phyloP scores from a whole-genome alignment of 2,888 invertebrate genomes.

The Gortyna flavago region DNA sequence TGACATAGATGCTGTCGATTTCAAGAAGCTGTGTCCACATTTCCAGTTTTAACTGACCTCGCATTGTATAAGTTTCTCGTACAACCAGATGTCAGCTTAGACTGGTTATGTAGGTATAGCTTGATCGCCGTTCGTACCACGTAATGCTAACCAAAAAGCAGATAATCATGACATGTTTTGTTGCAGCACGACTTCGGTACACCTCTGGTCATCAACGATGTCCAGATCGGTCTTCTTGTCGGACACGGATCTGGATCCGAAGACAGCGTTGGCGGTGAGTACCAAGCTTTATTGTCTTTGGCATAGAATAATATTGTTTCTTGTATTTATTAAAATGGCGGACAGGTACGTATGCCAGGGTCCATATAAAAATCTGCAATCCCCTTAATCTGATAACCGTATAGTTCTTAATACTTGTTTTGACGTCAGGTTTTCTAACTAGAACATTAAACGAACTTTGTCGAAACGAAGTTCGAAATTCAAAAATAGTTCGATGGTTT shows the following conservation, averaged over 20 bases:
- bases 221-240: conserved; percentile 72
- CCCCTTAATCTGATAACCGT: neutral
- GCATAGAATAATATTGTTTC: neutral
- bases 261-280: conserved; percentile 60
- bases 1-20: too few relatives aligned
- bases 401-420: too few relatives aligned
- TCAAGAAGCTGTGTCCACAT: too few relatives aligned
- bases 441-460: neutral
- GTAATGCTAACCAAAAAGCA: neutral
- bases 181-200: conserved; percentile 80
- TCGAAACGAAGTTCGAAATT: neutral
- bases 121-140: too few relatives aligned
- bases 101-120: too few relatives aligned
- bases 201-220: conserved; percentile 73
- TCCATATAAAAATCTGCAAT: neutral
- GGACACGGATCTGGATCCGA: conserved; percentile 39
- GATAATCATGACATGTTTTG: conserved; percentile 5
- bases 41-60: too few relatives aligned
- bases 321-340: neutral
- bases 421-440: neutral
- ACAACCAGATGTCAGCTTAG: too few relatives aligned
- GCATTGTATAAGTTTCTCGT: too few relatives aligned
- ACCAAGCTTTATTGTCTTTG: conserved; percentile 9
- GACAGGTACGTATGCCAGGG: neutral
- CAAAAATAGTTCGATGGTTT: neutral